phyloP scores from a whole-genome alignment of 2,888 invertebrate genomes.

The Lithophane semibrunnea region DNA sequence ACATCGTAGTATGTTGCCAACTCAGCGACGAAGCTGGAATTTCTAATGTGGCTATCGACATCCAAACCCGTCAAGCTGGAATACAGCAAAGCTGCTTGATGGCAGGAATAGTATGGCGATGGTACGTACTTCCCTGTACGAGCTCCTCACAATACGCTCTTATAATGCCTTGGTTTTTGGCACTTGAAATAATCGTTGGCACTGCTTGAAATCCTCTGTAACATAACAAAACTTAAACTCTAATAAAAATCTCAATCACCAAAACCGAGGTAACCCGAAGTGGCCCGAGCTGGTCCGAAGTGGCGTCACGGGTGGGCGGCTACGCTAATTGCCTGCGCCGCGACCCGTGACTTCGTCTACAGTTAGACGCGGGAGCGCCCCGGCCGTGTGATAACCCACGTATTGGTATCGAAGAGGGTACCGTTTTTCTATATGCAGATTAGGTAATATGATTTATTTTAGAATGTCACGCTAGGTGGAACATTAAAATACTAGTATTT shows the following conservation, averaged over 20 bases:
- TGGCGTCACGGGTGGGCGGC: constrained; percentile 83
- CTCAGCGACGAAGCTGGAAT: not conserved
- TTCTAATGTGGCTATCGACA: not conserved
- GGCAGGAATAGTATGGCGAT: not conserved
- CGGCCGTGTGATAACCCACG: constrained; percentile 63
- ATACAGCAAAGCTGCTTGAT: not conserved
- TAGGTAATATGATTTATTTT: constrained; percentile 48
- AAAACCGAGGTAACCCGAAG: constrained; percentile 64
- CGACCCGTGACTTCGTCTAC: constrained; percentile 78
- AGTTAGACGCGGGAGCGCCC: constrained; percentile 75
- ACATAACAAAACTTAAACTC: not conserved
- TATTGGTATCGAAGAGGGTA: constrained; percentile 55
- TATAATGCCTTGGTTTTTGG: not conserved
- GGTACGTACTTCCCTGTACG: too few relatives aligned
- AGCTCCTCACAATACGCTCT: not conserved
- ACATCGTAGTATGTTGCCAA: not conserved
- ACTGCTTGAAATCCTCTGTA: not conserved
- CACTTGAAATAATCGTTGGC: too few relatives aligned
- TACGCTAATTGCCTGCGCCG: constrained; percentile 78
- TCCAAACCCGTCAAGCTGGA: not conserved
- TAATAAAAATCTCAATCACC: constrained; percentile 38
- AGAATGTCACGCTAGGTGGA: constrained; percentile 8
- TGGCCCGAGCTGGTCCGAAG: constrained; percentile 70
- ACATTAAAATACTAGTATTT: not conserved
- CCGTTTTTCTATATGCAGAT: constrained; percentile 63